Conservation (phyloP, 2,797 vertebrate species). For the Myoxocephalus aenaeus region DNA sequence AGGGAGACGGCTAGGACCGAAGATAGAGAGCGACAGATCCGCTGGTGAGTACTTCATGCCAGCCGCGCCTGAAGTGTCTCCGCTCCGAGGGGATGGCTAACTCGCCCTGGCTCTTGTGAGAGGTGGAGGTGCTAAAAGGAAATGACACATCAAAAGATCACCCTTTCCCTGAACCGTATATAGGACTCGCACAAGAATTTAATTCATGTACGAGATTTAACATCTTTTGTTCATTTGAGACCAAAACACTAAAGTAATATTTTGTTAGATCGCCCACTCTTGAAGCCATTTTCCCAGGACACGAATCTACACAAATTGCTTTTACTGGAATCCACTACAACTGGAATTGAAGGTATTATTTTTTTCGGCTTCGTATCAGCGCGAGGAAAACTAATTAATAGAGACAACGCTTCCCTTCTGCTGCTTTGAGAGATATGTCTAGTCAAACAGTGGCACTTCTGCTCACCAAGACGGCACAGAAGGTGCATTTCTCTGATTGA, state of each 20-base stretch:
- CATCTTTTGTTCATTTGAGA: conserved; percentile 38
- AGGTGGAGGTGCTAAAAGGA: conserved; percentile 24
- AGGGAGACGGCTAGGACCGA: conserved; percentile 51
- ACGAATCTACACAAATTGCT: conserved; percentile 59
- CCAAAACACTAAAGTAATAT: conserved; percentile 12
- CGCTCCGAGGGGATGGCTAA: conserved; percentile 34
- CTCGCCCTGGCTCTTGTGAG: conserved; percentile 24
- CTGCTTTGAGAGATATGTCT: conserved; percentile 68
- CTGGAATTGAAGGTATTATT: conserved; percentile 34
- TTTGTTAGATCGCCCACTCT: conserved; percentile 45
- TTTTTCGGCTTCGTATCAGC: conserved; percentile 47
- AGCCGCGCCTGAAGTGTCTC: conserved; percentile 42
- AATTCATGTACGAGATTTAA: conserved; percentile 21
- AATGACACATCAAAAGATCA: conserved; percentile 15
- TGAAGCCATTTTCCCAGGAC: conserved; percentile 53
- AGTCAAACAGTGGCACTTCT: conserved; percentile 64
- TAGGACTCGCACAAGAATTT: conserved; percentile 8
- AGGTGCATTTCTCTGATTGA: conserved; percentile 44
- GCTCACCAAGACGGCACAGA: conserved; percentile 49
- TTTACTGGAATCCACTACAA: conserved; percentile 63
- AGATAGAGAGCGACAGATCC: conserved; percentile 65
- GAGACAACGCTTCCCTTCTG: conserved; percentile 71
- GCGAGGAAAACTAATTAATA: conserved; percentile 35
- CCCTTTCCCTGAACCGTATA: conserved; percentile 14
- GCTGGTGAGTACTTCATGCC: conserved; percentile 46